A percentile compares a stretch with the other conserved stretches of the same genome.
phyloP scores from a whole-genome alignment of 2,888 invertebrate genomes.

The Periphyllus acericola region DNA sequence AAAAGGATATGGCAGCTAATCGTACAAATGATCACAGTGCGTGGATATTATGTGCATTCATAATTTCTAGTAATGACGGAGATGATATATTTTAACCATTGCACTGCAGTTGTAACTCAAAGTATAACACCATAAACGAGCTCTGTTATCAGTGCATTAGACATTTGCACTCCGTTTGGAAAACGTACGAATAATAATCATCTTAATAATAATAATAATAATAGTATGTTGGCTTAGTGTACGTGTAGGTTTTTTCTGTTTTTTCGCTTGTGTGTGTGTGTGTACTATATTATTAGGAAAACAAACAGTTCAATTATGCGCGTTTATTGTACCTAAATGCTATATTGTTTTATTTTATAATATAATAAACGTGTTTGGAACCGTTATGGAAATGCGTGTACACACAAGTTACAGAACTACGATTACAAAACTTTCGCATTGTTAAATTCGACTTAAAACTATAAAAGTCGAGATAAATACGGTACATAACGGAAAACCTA shows the following conservation, averaged over 20 bases:
- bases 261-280: background rate
- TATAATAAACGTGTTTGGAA: too few species aligned
- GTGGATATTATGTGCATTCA: background rate
- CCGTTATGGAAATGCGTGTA: too few species aligned
- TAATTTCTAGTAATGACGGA: background rate
- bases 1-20: background rate
- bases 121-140: background rate
- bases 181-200: slow-evolving; percentile 7
- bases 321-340: too few species aligned
- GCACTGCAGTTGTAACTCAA: background rate
- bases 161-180: slow-evolving; percentile 21
- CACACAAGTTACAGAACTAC: too few species aligned
- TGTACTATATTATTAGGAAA: background rate
- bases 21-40: too few species aligned
- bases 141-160: background rate
- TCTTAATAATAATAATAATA: background rate
- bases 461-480: too few species aligned
- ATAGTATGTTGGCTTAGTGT: background rate
- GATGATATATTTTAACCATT: background rate
- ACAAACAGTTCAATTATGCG: background rate
- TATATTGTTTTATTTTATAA: too few species aligned
- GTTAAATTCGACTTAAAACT: too few species aligned
- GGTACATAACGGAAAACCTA: too few species aligned
- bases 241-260: background rate
- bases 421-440: too few species aligned